A percentile compares a stretch with the other conserved stretches of the same genome.
phyloP scores from a whole-genome alignment of 1,140 invertebrate species.

The Hyposmocoma kahamanoa region DNA sequence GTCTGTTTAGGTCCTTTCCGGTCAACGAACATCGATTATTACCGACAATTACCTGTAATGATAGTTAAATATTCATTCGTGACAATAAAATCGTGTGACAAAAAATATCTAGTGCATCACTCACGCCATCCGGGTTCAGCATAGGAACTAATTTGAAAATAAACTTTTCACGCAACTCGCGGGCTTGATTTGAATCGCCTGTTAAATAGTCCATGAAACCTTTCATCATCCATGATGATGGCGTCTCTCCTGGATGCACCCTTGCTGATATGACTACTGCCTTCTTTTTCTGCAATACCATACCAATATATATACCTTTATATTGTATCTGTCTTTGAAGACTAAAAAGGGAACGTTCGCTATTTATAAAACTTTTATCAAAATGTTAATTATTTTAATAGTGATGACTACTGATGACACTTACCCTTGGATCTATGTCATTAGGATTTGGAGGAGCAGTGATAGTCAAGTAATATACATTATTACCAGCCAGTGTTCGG shows the following conservation, averaged over 20 bases:
- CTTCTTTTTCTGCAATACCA: slow-evolving; percentile 79
- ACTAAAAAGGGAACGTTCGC: too few relatives aligned
- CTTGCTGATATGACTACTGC: slow-evolving; percentile 91
- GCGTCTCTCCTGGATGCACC: slow-evolving; percentile 97
- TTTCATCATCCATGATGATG: slow-evolving; percentile 97
- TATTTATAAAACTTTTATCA: too few relatives aligned
- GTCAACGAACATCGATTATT: slow-evolving; percentile 92
- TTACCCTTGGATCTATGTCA: slow-evolving; percentile 69
- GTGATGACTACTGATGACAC: too few relatives aligned
- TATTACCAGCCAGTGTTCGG: slow-evolving; percentile 91
- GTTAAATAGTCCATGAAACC: slow-evolving; percentile 94
- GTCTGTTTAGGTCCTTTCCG: slow-evolving; percentile 90
- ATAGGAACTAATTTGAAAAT: slow-evolving; percentile 97
- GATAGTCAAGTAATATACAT: slow-evolving; percentile 94
- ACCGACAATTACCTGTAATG: slow-evolving; percentile 84
- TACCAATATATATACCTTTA: too few relatives aligned
- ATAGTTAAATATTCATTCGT: slow-evolving; percentile 18
- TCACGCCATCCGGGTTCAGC: slow-evolving; percentile 96
- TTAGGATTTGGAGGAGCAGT: slow-evolving; percentile 80
- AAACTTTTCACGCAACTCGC: slow-evolving; percentile 91
- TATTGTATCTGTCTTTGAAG: too few relatives aligned
- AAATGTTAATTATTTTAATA: too few relatives aligned
- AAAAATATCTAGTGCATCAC: slow-evolving; percentile 29
- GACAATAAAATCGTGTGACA: background rate
- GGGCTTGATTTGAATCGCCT: slow-evolving; percentile 83